Conservation (phyloP, 1,140 invertebrate genomes). For the Zaprionus vittiger region DNA sequence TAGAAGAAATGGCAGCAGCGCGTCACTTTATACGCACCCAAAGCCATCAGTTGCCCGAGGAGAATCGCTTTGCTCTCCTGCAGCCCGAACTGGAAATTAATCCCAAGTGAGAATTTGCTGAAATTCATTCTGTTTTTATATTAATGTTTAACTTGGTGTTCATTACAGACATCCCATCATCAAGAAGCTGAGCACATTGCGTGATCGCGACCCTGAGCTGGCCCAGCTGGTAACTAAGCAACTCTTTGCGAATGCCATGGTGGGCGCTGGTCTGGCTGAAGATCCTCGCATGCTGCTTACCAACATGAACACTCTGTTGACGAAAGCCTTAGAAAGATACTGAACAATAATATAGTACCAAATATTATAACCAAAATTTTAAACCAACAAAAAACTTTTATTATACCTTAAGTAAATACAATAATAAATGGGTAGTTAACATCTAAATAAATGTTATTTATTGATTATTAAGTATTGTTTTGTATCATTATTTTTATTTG, state of each 20-base stretch:
- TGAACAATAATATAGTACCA: constrained; percentile 74
- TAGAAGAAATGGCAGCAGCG: constrained; percentile 97
- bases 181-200: constrained; percentile 93
- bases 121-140: neutral
- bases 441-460: neutral
- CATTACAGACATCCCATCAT: constrained; percentile 93
- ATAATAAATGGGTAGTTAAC: neutral
- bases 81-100: constrained; percentile 97
- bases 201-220: constrained; percentile 90
- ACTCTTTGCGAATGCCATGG: constrained; percentile 97
- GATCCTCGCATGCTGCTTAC: constrained; percentile 94
- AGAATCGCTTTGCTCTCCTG: constrained; percentile 93
- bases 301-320: constrained; percentile 94
- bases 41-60: constrained; percentile 92
- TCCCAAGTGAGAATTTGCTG: constrained; percentile 88
- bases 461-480: neutral
- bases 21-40: constrained; percentile 97
- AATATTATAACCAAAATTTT: constrained; percentile 23
- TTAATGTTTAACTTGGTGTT: neutral
- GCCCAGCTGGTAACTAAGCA: constrained; percentile 94
- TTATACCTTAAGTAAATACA: neutral
- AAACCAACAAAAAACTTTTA: neutral
- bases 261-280: constrained; percentile 96
- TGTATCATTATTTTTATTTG: neutral
- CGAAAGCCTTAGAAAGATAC: constrained; percentile 93